Evolutionary conservation across 1,140 invertebrate species (phyloP).

Genomic region (Papilio xuthus): DNA sequence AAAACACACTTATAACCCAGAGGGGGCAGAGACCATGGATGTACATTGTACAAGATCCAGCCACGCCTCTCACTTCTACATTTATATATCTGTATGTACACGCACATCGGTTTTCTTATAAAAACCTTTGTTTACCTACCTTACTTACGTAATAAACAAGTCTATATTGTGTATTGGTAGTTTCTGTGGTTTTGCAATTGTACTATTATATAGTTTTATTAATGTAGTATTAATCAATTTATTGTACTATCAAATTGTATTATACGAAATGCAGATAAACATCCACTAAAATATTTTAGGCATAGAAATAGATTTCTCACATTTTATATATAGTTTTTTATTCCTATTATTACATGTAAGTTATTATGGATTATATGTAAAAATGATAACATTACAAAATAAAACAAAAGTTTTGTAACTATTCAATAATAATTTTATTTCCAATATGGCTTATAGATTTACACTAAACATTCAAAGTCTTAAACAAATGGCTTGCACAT

Average conservation of each 20-base stretch:
- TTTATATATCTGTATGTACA: too few relatives aligned
- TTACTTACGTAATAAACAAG: too few relatives aligned
- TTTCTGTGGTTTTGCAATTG: neutral
- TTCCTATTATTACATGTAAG: too few relatives aligned
- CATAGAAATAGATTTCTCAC: neutral
- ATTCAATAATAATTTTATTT: constrained; percentile 17
- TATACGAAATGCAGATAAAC: neutral
- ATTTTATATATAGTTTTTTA: neutral
- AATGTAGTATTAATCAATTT: neutral
- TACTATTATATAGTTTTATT: neutral
- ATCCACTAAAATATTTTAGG: neutral
- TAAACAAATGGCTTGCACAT: constrained; percentile 87
- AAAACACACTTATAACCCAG: too few relatives aligned
- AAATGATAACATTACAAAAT: too few relatives aligned
- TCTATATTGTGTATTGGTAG: neutral
- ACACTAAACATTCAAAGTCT: constrained; percentile 17
- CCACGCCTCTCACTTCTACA: too few relatives aligned
- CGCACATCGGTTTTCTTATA: too few relatives aligned
- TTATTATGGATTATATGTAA: too few relatives aligned
- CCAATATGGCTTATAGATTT: constrained; percentile 12
- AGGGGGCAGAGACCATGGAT: too few relatives aligned
- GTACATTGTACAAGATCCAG: too few relatives aligned
- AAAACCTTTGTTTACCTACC: too few relatives aligned
- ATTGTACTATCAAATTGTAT: neutral
- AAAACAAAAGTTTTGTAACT: constrained; percentile 27